Evolutionary conservation across 2,113 vertebrate genomes (phyloP).

Genomic region (Pedionomus torquatus): DNA sequence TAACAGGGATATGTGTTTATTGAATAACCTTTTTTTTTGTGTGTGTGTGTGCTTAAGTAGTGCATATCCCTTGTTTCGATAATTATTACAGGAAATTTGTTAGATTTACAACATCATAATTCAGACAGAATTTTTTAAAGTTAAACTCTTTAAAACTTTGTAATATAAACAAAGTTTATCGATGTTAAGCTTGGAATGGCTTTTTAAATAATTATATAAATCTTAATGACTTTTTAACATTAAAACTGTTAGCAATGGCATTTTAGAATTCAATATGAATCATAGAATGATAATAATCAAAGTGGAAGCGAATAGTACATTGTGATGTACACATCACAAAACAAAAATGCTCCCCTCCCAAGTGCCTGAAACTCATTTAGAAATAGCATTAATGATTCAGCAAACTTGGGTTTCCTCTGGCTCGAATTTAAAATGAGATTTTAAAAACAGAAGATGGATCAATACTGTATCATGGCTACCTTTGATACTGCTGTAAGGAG

Average conservation of each 20-base stretch:
- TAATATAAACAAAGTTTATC: background rate
- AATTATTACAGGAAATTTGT: background rate
- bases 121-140: background rate
- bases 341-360: background rate
- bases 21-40: background rate
- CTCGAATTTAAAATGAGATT: background rate
- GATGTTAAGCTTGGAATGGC: background rate
- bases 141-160: background rate
- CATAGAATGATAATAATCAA: background rate
- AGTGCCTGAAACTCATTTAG: background rate
- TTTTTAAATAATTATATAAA: background rate
- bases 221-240: background rate
- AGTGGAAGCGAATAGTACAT: background rate
- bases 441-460: background rate
- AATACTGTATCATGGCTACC: background rate
- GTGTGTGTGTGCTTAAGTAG: background rate
- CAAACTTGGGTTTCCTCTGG: background rate
- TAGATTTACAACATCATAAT: background rate
- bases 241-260: background rate
- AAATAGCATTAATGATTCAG: background rate
- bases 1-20: background rate
- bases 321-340: background rate
- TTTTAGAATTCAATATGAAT: background rate
- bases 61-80: background rate
- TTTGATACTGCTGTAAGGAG: background rate